Base-by-base conservation (phyloP, 2,888 invertebrate genomes). In the Chrysolina haemoptera region DNA sequence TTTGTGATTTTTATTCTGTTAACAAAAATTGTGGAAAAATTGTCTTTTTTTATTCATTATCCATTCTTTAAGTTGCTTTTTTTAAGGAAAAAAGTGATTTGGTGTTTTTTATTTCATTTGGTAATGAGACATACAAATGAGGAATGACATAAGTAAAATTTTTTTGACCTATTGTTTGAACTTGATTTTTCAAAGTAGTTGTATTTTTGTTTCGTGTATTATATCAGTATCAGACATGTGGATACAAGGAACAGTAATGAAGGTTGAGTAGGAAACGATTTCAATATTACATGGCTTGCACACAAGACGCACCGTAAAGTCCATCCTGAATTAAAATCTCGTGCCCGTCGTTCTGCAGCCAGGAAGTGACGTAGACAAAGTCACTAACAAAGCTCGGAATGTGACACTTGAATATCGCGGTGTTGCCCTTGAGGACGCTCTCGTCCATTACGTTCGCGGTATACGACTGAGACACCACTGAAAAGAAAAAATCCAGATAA, bases 361-460 rank as follows among this genome's bases (percentile, higher is more conserved):
- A 97, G 83, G 95, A 94, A 83, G 92, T 92, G 84, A 96, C 95
- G 85, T 89, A 91, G 85, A 96, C 95, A 89, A 95, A 96, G 90
- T 97, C 96, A 85, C 95, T 95, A 82, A 96, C 96, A 90, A 96
- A 96, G 90, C 95, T 95, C 84, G 96, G 96, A 88, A 97, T 96
- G 90, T 96, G 95, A 90, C 96, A 97, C 92, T 96, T 96, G 87
- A 96, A 91, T 88, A 96, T 94, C 84, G 95, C 96, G 83, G 96
- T 94, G 90, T 97, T 97, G 85, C 96, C 96, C 88, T 94, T 93
- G 84, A 96, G 91, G 82, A 96, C 95, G 89, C 96, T 95, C 89
- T 96, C 96, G 88, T 96, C 96, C 95, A 96, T 95, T 85, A 96
- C 93, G 91, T 96, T 96, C 84, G 96, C 94, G 86, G 93, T 94